phyloP scores from a whole-genome alignment of 2,797 vertebrate species.

The Sebastes nivosus region DNA sequence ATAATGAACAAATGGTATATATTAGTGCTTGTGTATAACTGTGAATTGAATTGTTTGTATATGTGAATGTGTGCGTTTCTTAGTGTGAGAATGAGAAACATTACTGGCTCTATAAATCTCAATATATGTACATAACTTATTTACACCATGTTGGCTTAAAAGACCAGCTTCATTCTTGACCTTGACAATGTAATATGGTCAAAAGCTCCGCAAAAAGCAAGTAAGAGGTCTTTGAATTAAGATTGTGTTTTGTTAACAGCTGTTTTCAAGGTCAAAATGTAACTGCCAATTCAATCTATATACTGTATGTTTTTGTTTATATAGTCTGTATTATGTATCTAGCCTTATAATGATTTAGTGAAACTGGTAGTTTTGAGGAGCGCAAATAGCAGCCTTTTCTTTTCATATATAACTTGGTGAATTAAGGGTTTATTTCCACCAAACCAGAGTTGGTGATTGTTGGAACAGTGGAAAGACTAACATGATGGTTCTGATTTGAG shows the following conservation, averaged over 20 bases:
- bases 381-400: not conserved
- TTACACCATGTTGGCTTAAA: not conserved
- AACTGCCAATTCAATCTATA: not conserved
- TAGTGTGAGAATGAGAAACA: not conserved
- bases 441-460: not conserved
- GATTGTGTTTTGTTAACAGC: no score
- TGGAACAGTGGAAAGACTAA: not conserved
- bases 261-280: not conserved
- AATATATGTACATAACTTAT: not conserved
- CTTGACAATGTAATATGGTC: not conserved
- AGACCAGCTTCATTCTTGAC: not conserved
- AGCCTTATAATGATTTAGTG: not conserved
- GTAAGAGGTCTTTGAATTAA: no score
- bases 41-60: not conserved
- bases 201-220: no score
- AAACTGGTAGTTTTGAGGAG: not conserved
- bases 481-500: not conserved
- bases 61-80: not conserved
- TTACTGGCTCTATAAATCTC: not conserved
- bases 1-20: conserved; percentile 27
- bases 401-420: not conserved
- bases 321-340: not conserved
- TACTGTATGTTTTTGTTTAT: not conserved
- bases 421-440: not conserved
- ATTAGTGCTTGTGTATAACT: not conserved